phyloP scores from a whole-genome alignment of 2,797 vertebrate genomes.

The Heliangelus exortis region DNA sequence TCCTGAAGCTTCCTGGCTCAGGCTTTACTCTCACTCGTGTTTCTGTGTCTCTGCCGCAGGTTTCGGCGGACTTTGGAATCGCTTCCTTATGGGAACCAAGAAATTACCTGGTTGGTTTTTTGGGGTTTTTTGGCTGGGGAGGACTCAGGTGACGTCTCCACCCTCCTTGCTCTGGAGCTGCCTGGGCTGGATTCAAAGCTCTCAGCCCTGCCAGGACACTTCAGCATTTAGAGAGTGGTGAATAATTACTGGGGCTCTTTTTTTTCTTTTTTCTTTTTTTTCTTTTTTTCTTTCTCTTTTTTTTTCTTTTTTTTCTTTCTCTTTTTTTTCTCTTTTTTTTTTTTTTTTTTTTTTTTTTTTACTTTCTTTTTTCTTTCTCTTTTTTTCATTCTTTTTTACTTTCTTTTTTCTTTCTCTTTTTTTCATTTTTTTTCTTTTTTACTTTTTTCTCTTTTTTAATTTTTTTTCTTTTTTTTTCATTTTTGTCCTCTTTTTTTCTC shows the following conservation, averaged over 20 bases:
- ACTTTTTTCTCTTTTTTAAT: too few relatives aligned
- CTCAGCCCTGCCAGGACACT: not conserved
- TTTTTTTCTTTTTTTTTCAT: too few relatives aligned
- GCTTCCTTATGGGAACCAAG: not conserved
- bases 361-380: too few relatives aligned
- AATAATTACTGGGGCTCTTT: not conserved
- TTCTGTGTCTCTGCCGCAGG: not conserved
- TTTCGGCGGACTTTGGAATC: not conserved
- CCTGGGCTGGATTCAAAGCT: not conserved
- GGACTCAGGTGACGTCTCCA: not conserved
- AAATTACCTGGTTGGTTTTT: not conserved
- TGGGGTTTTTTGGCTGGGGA: too few relatives aligned
- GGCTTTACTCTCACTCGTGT: not conserved
- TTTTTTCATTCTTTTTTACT: too few relatives aligned
- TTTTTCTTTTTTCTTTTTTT: rapidly evolving
- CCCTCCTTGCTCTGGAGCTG: not conserved
- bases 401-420: too few relatives aligned
- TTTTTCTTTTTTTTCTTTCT: too few relatives aligned
- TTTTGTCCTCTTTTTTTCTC: too few relatives aligned
- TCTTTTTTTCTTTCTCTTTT: too few relatives aligned
- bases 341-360: too few relatives aligned
- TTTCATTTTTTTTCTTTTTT: too few relatives aligned
- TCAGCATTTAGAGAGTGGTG: not conserved
- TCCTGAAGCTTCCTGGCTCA: not conserved
- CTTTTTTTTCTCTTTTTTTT: too few relatives aligned